A percentile compares a stretch with the other conserved stretches of the same genome.
Evolutionary conservation across 2,797 vertebrate species (phyloP).

Genomic region (Xenopus petersii): DNA sequence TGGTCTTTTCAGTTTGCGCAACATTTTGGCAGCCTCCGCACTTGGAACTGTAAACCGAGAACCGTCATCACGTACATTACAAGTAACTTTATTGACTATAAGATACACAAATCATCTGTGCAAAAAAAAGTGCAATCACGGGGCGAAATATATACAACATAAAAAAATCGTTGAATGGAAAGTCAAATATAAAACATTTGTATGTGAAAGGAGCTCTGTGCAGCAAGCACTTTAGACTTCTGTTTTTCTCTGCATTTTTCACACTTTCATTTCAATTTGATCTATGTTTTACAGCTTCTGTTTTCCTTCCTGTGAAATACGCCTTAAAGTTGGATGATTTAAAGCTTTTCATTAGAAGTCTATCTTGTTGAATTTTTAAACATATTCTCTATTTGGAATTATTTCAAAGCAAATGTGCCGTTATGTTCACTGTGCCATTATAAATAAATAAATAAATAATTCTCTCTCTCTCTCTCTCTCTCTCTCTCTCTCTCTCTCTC

Average conservation of each 20-base stretch:
- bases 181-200: slow-evolving; percentile 22
- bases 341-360: slow-evolving; percentile 21
- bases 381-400: background rate
- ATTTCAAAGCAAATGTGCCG: background rate
- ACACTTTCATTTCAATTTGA: slow-evolving; percentile 41
- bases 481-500: too few relatives aligned
- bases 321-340: slow-evolving; percentile 35
- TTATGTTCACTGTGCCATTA: too few relatives aligned
- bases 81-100: slow-evolving; percentile 14
- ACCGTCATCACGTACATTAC: slow-evolving; percentile 18
- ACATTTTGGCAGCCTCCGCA: slow-evolving; percentile 10
- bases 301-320: slow-evolving; percentile 43
- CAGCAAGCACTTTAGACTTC: slow-evolving; percentile 16
- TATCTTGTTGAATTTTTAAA: slow-evolving; percentile 16
- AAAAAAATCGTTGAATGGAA: slow-evolving; percentile 30
- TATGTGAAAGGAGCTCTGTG: slow-evolving; percentile 28
- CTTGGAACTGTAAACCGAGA: slow-evolving; percentile 22
- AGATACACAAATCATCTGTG: slow-evolving; percentile 28
- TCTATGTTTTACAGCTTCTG: slow-evolving; percentile 44
- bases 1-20: slow-evolving; percentile 21
- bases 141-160: slow-evolving; percentile 32
- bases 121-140: slow-evolving; percentile 25
- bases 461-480: too few relatives aligned
- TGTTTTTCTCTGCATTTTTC: slow-evolving; percentile 43
- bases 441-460: too few relatives aligned